phyloP scores from a whole-genome alignment of 2,888 invertebrate species.

The Zeuzera pyrina region DNA sequence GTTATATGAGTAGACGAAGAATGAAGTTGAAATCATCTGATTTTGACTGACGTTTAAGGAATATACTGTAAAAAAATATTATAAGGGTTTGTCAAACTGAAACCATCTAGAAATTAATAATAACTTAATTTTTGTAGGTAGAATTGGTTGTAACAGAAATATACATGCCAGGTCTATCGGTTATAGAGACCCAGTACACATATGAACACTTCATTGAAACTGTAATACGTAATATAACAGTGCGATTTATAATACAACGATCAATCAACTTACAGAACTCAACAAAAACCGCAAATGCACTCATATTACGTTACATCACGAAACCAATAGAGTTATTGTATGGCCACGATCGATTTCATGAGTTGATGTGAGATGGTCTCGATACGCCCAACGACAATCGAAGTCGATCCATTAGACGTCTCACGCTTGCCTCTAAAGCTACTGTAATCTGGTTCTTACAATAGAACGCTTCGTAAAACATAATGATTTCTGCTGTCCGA shows the following conservation, averaged over 20 bases:
- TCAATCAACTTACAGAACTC: conserved; percentile 36
- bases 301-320: conserved; percentile 39
- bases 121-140: too few species aligned
- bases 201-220: too few species aligned
- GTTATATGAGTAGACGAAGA: too few species aligned
- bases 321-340: conserved; percentile 19
- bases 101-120: too few species aligned
- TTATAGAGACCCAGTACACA: too few species aligned
- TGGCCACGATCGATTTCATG: conserved; percentile 41
- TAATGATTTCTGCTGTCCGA: conserved; percentile 32
- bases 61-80: too few species aligned
- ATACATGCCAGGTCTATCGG: too few species aligned
- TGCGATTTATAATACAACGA: conserved; percentile 32
- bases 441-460: conserved; percentile 23
- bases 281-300: conserved; percentile 33
- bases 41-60: too few species aligned
- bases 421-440: conserved; percentile 23
- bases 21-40: too few species aligned
- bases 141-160: too few species aligned
- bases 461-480: conserved; percentile 32
- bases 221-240: not conserved
- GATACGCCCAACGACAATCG: conserved; percentile 24
- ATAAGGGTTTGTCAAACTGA: too few species aligned
- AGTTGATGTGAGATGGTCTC: conserved; percentile 30
- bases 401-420: conserved; percentile 29